phyloP scores from a whole-genome alignment of 2,113 vertebrate species.

The Gallinago media region DNA sequence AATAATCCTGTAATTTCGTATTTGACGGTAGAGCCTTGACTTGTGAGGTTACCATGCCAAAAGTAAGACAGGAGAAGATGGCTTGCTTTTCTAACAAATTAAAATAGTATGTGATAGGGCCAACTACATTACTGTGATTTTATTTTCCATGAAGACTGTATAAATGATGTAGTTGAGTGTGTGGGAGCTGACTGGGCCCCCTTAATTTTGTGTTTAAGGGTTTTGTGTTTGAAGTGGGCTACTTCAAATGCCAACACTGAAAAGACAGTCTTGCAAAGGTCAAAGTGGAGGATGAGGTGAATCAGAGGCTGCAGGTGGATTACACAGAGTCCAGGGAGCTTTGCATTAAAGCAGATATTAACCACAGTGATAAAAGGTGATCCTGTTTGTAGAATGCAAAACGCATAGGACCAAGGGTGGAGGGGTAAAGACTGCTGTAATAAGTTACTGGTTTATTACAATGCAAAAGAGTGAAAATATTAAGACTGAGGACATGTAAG shows the following conservation, averaged over 20 bases:
- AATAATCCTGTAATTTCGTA: background rate
- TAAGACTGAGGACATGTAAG: background rate
- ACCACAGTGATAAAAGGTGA: background rate
- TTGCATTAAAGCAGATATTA: background rate
- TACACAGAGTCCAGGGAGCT: background rate
- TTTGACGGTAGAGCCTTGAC: background rate
- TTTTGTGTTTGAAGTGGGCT: background rate
- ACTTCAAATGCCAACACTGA: background rate
- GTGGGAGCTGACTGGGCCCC: background rate
- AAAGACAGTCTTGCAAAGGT: background rate
- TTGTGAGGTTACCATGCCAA: background rate
- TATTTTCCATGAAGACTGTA: background rate
- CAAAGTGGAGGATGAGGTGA: background rate
- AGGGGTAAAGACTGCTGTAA: background rate
- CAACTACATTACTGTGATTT: background rate
- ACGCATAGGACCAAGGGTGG: background rate
- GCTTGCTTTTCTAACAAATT: background rate
- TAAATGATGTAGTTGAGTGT: background rate
- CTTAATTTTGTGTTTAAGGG: background rate
- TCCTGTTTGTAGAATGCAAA: background rate
- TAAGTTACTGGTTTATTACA: background rate
- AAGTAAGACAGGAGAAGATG: background rate
- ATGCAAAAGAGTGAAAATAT: background rate
- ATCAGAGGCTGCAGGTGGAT: background rate
- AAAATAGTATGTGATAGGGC: background rate